A percentile compares a stretch with the other conserved stretches of the same genome.
Evolutionary conservation across 2,797 vertebrate genomes (phyloP).

Genomic region (Rhinoraja longicauda): DNA sequence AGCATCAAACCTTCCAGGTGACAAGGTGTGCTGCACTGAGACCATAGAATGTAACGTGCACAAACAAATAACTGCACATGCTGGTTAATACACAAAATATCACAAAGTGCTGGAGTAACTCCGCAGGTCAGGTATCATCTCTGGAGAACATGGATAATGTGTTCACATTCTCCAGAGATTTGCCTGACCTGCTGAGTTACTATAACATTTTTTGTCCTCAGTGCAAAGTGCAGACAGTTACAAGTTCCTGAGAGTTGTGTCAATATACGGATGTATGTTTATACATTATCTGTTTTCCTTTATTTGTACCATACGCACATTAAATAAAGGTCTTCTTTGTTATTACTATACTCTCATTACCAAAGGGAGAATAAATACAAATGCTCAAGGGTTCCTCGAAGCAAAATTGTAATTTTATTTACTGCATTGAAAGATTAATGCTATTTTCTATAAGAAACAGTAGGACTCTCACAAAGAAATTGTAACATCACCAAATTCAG

Average conservation of each 20-base stretch:
- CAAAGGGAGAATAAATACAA: background rate
- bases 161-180: no score
- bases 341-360: background rate
- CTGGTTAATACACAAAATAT: no score
- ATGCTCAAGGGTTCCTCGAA: background rate
- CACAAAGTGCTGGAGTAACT: no score
- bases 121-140: no score
- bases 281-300: background rate
- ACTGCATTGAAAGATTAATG: background rate
- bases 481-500: background rate
- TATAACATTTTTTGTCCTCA: no score
- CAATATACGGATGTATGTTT: background rate
- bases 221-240: background rate
- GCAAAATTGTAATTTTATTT: background rate
- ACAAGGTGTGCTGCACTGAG: background rate
- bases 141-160: no score
- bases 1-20: background rate
- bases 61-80: no score
- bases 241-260: background rate
- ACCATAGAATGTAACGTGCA: background rate
- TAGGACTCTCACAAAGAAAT: background rate
- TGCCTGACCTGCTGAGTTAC: no score
- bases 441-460: background rate
- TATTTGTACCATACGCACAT: conserved; percentile 2
- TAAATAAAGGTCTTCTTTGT: background rate